Base-by-base conservation (phyloP, 2,797 vertebrate genomes). In the Neostethus bicornis region DNA sequence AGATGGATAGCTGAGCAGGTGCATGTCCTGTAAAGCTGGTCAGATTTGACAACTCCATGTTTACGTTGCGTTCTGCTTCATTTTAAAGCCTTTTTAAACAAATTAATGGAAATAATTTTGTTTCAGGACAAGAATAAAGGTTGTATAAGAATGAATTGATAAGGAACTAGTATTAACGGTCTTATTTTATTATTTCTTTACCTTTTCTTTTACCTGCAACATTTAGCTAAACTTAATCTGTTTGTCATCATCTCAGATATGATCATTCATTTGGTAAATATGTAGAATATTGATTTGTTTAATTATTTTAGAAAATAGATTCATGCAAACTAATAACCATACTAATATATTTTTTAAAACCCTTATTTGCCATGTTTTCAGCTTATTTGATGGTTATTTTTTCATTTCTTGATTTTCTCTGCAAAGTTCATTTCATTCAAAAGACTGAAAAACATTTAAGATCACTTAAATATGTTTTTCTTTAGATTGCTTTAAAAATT, bases 1-100 rank as follows among this genome's bases (percentile, higher is more conserved):
- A 70, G 71, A 46, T 25, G 41, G 44, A 2, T 39, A 32, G 46
- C 53, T 51, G 43, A 77, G 49, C 85, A 87, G 86, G 87, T 87
- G 84, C 66, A 72, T 47, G 71, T 60, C 43, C 25, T 47, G 5
- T 31, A 63, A 56, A 58, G 3, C 39, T 37, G 38, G 28, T 13
- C 37, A 52, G 50, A 41, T 48, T 23, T 54, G 51, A 64, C 10
- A 48, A 23, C 61, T 47, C 61, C 19, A 21, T 74, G 81, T 79
- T 79, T 79, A 66, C 47, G 59, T 73, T 7, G 46, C 19, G 17
- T 26, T 61, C 35, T 64, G 43, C 42, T 28, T 39, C 5, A 2
- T 59, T 77, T 54, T 48, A 12, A 43, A 28, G 17, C 21, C 2
- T 12, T 14, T 64, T 49, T 4, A 16, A 29, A 43, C 44, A 28